phyloP scores from a whole-genome alignment of 2,888 invertebrate genomes.

The Stegana nigrithorax region DNA sequence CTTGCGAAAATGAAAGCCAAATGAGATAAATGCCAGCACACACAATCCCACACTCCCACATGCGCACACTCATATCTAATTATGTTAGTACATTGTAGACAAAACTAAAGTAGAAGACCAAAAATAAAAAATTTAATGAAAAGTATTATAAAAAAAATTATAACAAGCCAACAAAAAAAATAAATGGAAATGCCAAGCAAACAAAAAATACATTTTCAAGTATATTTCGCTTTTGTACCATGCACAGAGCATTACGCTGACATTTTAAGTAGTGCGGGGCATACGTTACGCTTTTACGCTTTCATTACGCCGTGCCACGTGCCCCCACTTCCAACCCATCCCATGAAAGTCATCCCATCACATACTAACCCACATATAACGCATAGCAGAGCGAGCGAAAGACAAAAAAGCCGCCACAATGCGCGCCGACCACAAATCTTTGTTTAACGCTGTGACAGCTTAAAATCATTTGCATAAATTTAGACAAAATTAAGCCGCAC shows the following conservation, averaged over 20 bases:
- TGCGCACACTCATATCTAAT: background rate
- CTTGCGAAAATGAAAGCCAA: background rate
- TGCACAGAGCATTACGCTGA: too few species aligned
- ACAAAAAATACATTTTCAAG: too few species aligned
- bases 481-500: background rate
- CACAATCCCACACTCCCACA: background rate
- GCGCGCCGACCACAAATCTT: background rate
- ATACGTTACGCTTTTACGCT: too few species aligned
- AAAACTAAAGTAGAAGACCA: background rate
- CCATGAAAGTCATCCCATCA: too few species aligned
- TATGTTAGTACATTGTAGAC: background rate
- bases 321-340: background rate
- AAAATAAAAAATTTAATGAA: background rate
- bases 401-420: background rate
- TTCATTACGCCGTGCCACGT: background rate
- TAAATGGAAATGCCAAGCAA: background rate
- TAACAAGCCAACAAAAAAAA: background rate
- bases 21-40: background rate
- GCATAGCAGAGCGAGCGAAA: too few species aligned
- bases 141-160: too few species aligned
- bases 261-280: too few species aligned
- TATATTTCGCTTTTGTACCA: background rate
- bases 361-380: too few species aligned
- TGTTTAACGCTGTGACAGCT: background rate
- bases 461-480: slow-evolving; percentile 8